Base-by-base conservation (phyloP, 1,140 invertebrate species). In the Danaus plexippus region DNA sequence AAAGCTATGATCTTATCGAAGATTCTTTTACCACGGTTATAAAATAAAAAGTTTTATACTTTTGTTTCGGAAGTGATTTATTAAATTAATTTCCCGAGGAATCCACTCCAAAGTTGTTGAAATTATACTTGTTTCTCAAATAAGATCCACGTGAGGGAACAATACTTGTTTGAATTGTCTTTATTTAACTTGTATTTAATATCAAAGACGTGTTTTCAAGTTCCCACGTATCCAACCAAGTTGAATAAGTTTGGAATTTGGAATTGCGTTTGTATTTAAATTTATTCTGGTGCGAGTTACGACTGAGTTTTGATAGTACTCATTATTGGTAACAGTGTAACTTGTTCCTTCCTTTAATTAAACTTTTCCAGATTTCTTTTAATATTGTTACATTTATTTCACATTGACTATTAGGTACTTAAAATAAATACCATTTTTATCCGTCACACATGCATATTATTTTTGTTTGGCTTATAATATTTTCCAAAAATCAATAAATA, bases 111-210 rank as follows among this genome's bases (percentile, higher is more conserved):
- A 77, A 77, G 64, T 79, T 73, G 69, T 68, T 69, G 60, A 67
- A 78, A 78, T 78, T 75, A 67, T 75, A 75, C 74, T 77, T 77
- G 76, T 78, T 79, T 72, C 67, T 64, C 66, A 66, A 75, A 72
- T 73, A 67, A 60, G 67, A 77, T 75, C 60, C 77, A 77, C 71
- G 67, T 79, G 70, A 77, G 64, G 67, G 59, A 73, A 77, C 72
- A 77, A 72, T 75, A 74, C 77, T 75, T 67, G 64, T 11, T 65
- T 59, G 62, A 71, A 78, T 64, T 75, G 77, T 84, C 76, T 80
- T 80, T 82, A 84, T 79, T 79, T 77, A 80, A 79, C 70, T 77
- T 79, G 72, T 79, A 78, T 80, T 80, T 84, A 81, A 84, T 84
- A 80, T 80, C 52, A 65, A 64, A 59, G 70, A 76, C 75, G 71